Conservation (phyloP, 2,888 invertebrate species). For the Eupsilia transversa region DNA sequence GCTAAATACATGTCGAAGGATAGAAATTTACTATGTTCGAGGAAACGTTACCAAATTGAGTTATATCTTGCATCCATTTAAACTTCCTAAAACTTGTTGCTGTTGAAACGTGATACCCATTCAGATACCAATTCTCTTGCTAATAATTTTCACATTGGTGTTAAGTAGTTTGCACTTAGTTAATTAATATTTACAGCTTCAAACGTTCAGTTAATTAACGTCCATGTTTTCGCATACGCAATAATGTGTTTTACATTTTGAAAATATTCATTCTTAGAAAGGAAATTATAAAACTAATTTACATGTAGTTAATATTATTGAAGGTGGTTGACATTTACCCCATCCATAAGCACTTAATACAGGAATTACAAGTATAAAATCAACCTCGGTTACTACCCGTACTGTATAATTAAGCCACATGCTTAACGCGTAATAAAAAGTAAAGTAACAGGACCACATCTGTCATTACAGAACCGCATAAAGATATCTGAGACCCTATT, state of each 20-base stretch:
- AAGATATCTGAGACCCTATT: slow-evolving; percentile 59
- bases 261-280: slow-evolving; percentile 56
- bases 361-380: slow-evolving; percentile 29
- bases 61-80: slow-evolving; percentile 3
- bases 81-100: slow-evolving; percentile 23
- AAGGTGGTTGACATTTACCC: slow-evolving; percentile 32
- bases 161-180: slow-evolving; percentile 60
- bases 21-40: not conserved
- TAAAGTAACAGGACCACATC: slow-evolving; percentile 35
- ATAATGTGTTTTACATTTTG: slow-evolving; percentile 51
- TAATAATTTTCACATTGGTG: slow-evolving; percentile 51
- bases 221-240: slow-evolving; percentile 56
- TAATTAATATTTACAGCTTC: slow-evolving; percentile 63
- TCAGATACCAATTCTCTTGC: slow-evolving; percentile 38
- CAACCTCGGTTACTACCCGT: slow-evolving; percentile 33
- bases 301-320: slow-evolving; percentile 43
- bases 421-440: slow-evolving; percentile 58
- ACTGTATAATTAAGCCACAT: slow-evolving; percentile 52
- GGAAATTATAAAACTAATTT: slow-evolving; percentile 33
- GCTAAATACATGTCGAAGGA: not conserved
- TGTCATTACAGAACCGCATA: slow-evolving; percentile 65
- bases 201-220: slow-evolving; percentile 50
- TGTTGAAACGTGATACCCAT: slow-evolving; percentile 52
- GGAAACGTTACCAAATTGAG: slow-evolving; percentile 7
- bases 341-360: slow-evolving; percentile 33